Evolutionary conservation across 2,888 invertebrate genomes (phyloP), one percentile per base, ranked within the genome.

Genomic region (Drosophila antonietae): DNA sequence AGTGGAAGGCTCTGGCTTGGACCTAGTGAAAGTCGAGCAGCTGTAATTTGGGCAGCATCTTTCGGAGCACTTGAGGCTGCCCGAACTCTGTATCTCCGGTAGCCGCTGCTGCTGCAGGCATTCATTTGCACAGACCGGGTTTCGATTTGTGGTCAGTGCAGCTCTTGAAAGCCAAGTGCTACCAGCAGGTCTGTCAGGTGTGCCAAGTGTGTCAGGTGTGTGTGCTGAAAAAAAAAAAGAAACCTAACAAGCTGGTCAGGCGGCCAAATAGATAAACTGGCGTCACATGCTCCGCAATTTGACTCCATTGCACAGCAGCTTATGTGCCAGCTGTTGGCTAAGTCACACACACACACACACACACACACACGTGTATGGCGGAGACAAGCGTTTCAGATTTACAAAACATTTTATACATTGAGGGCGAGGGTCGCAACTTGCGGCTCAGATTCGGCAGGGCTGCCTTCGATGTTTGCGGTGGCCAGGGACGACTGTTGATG

Each of bases 331-430:
- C 75, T 81, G 71, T 78, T 70, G 74, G 70, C 33, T 43, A 28
- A 67, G 31, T 39, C 64, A 68, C 72, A 63, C 43, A 57, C 60
- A 51, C 35, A 57, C n/a, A 51, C 55, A 58, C 20, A 10, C 53
- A 52, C 15, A 56, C 41, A 61, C 41, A 37, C 44, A n/a, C 44
- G 23, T 44, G 55, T 68, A 62, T 62, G 67, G 67, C 74, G 70
- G 73, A 56, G 78, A 73, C 78, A 77, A 86, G 71, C 80, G 88
- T 83, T 85, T 83, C 81, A 83, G 83, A 88, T 86, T 86, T 86
- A 81, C 83, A 86, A 86, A 86, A 86, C 85, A 88, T 88, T 86
- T 88, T 83, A 86, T 88, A 86, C 88, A 75, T 78, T 78, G 75
- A 64, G 67, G 63, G 58, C 68, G 49, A 68, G 47, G 23, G 60